Conservation (phyloP, 1,140 invertebrate species). For the Micrasema minimum region DNA sequence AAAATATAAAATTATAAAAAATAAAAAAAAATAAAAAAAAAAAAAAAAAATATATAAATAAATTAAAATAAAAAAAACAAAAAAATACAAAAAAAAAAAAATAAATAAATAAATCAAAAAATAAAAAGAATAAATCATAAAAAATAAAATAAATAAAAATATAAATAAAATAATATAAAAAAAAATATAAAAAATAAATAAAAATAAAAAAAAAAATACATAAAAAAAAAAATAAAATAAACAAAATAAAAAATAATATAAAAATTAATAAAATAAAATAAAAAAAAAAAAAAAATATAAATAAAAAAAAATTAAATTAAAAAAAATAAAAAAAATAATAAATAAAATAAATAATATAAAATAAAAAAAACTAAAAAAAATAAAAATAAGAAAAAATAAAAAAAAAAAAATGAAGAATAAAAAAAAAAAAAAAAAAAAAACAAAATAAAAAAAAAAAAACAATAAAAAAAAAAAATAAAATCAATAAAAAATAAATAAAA, state of each 20-base stretch:
- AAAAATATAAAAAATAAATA: neutral
- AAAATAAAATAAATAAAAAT: neutral
- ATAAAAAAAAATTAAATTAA: neutral
- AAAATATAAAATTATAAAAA: neutral
- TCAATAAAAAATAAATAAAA: too few species aligned
- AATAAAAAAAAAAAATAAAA: too few species aligned
- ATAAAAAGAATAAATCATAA: neutral
- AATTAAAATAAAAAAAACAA: neutral
- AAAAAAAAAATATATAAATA: neutral
- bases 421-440: too few species aligned
- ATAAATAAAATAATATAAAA: neutral
- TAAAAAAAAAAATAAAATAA: too few species aligned
- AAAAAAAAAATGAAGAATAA: too few species aligned
- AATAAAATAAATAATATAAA: neutral
- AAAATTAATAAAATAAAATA: neutral
- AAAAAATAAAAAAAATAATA: neutral
- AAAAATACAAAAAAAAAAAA: neutral
- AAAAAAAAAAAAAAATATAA: neutral
- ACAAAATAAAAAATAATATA: too few species aligned
- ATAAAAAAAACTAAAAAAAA: too few species aligned
- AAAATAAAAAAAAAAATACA: too few species aligned
- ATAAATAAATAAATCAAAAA: neutral
- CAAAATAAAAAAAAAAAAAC: too few species aligned
- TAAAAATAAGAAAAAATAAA: too few species aligned
- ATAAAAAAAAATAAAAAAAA: neutral